Percentiles rank a stretch among this genome's conserved stretches.
Conservation (phyloP, 2,113 vertebrate species). For the Bombycilla garrulus region DNA sequence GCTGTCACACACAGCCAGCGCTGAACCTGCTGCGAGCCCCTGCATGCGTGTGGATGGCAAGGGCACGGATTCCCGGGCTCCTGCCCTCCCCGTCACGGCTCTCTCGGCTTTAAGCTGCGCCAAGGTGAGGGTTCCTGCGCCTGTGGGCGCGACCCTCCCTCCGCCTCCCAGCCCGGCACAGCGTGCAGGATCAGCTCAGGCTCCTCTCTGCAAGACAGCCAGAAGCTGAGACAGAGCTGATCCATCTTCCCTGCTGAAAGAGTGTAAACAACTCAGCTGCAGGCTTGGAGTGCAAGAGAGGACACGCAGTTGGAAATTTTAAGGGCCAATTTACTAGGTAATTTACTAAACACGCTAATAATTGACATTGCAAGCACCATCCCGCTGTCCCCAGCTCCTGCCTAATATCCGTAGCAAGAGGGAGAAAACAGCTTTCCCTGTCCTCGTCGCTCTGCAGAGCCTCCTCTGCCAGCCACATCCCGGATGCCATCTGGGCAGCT, state of each 20-base stretch:
- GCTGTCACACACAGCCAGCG: neutral
- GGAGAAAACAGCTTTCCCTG: neutral
- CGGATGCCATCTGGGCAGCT: slow-evolving; percentile 2
- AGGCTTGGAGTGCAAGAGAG: slow-evolving; percentile 27
- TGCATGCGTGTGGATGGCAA: neutral
- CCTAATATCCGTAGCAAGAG: slow-evolving; percentile 22
- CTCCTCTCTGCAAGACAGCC: neutral
- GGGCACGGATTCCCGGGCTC: neutral
- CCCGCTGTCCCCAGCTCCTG: slow-evolving; percentile 24
- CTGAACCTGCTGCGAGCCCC: neutral
- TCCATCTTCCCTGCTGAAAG: neutral
- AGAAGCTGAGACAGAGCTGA: neutral
- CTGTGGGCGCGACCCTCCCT: neutral
- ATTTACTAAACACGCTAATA: slow-evolving; percentile 71
- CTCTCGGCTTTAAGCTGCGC: neutral
- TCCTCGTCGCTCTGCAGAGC: neutral
- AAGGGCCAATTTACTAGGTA: slow-evolving; percentile 74
- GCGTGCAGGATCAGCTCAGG: neutral
- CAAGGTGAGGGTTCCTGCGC: neutral
- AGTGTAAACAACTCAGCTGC: slow-evolving; percentile 21
- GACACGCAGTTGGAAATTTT: slow-evolving; percentile 62
- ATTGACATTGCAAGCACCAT: slow-evolving; percentile 52
- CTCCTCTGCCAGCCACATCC: neutral
- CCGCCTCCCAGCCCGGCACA: neutral
- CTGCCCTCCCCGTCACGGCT: neutral